Percentiles rank a stretch among this genome's conserved stretches.
Evolutionary conservation across 1,140 invertebrate species (phyloP).

Genomic region (Acyrthosiphon pisum): DNA sequence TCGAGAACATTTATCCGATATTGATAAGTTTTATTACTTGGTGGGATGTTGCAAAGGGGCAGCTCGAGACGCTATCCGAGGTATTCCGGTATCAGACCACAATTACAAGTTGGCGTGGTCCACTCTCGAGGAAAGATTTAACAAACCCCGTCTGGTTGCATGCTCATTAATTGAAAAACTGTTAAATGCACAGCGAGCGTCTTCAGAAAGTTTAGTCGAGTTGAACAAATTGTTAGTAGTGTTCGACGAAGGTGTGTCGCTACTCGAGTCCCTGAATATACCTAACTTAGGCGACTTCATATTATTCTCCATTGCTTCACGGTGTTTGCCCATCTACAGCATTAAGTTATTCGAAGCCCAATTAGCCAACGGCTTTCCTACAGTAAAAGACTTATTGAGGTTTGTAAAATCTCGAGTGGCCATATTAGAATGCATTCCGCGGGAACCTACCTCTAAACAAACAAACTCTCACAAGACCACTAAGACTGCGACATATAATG

Average conservation of each 20-base stretch:
- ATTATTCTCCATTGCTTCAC: too few relatives aligned
- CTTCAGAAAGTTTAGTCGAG: too few relatives aligned
- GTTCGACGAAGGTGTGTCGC: too few relatives aligned
- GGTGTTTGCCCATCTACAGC: too few relatives aligned
- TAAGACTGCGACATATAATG: not conserved
- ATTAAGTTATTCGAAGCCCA: not conserved
- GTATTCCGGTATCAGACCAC: not conserved
- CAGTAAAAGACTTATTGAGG: not conserved
- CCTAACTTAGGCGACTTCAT: too few relatives aligned
- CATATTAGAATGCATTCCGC: not conserved
- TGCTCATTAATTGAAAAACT: not conserved
- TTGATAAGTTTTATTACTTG: not conserved
- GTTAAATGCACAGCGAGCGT: too few relatives aligned
- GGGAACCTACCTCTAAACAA: not conserved
- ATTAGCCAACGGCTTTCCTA: not conserved
- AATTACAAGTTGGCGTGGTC: not conserved
- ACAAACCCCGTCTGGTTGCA: not conserved
- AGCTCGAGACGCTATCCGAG: not conserved
- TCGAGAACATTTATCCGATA: not conserved
- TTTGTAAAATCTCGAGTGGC: not conserved
- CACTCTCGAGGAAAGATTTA: not conserved
- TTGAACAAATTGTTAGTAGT: too few relatives aligned
- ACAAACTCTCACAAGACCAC: not conserved
- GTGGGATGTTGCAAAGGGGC: not conserved
- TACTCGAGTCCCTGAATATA: too few relatives aligned